phyloP scores from a whole-genome alignment of 2,113 vertebrate species.

The Ctenomys sociabilis region DNA sequence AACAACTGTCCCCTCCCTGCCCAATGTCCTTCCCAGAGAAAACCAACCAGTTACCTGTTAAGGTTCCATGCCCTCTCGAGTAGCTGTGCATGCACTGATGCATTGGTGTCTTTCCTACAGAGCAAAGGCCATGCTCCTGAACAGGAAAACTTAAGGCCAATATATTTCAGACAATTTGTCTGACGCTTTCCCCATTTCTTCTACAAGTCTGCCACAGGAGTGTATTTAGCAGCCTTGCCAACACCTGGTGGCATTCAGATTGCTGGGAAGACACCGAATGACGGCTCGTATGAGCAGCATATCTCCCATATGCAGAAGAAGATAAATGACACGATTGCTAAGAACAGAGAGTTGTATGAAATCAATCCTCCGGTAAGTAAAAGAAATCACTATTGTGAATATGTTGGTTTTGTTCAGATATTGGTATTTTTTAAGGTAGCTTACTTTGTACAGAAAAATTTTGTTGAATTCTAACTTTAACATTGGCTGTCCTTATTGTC shows the following conservation, averaged over 20 bases:
- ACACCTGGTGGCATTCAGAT: constrained; percentile 97
- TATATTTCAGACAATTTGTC: neutral
- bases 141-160: neutral
- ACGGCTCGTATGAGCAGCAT: constrained; percentile 95
- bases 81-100: neutral
- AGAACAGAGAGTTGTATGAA: constrained; percentile 97
- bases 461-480: neutral
- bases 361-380: constrained; percentile 95
- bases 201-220: constrained; percentile 95
- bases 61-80: neutral
- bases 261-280: constrained; percentile 95
- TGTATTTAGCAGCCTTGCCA: constrained; percentile 95
- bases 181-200: constrained; percentile 39
- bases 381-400: neutral
- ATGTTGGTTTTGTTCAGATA: neutral
- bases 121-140: neutral
- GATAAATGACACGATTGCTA: constrained; percentile 96
- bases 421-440: neutral
- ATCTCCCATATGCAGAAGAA: constrained; percentile 96
- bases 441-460: neutral
- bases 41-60: neutral
- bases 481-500: neutral
- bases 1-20: rapidly evolving
- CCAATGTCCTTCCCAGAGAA: neutral
- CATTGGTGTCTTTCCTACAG: neutral